A percentile compares a stretch with the other conserved stretches of the same genome.
Evolutionary conservation across 2,797 vertebrate genomes (phyloP).

Genomic region (Pseudopleuronectes americanus): DNA sequence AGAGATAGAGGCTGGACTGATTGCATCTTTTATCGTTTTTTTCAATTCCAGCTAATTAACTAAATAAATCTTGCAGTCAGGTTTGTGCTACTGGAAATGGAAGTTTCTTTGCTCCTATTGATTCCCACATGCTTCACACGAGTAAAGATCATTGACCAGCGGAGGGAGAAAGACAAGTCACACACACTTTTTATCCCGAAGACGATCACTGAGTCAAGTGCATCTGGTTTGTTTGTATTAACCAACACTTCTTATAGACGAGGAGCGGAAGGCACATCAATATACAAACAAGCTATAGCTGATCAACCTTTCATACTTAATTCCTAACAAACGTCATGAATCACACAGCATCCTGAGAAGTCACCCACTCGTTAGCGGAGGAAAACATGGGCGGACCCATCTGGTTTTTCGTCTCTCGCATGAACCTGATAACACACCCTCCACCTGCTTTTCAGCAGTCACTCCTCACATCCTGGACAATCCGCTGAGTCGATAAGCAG

Average conservation of each 20-base stretch:
- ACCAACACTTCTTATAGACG: slow-evolving; percentile 29
- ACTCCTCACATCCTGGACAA: slow-evolving; percentile 56
- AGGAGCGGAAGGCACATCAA: background rate
- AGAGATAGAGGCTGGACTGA: slow-evolving; percentile 29
- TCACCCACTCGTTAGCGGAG: slow-evolving; percentile 13
- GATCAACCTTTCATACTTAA: slow-evolving; percentile 36
- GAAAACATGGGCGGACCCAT: slow-evolving; percentile 25
- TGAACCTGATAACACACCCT: slow-evolving; percentile 26
- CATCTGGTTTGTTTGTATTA: slow-evolving; percentile 32
- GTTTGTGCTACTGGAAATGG: slow-evolving; percentile 69
- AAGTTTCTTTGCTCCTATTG: slow-evolving; percentile 72
- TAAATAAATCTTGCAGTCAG: slow-evolving; percentile 79
- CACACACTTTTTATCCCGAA: slow-evolving; percentile 35
- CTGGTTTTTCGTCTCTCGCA: slow-evolving; percentile 26
- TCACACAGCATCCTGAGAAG: slow-evolving; percentile 12
- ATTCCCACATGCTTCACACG: slow-evolving; percentile 61
- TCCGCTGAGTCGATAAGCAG: slow-evolving; percentile 65
- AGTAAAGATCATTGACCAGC: slow-evolving; percentile 70
- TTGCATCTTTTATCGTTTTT: slow-evolving; percentile 68
- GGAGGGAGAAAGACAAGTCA: slow-evolving; percentile 54
- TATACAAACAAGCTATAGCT: slow-evolving; percentile 32
- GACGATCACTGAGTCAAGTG: slow-evolving; percentile 16
- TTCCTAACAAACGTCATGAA: slow-evolving; percentile 39
- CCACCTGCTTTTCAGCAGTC: slow-evolving; percentile 57
- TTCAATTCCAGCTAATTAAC: slow-evolving; percentile 76